Percentiles rank a stretch among this genome's conserved stretches.
Conservation (phyloP, 2,113 vertebrate genomes). For the Azemiops feae region DNA sequence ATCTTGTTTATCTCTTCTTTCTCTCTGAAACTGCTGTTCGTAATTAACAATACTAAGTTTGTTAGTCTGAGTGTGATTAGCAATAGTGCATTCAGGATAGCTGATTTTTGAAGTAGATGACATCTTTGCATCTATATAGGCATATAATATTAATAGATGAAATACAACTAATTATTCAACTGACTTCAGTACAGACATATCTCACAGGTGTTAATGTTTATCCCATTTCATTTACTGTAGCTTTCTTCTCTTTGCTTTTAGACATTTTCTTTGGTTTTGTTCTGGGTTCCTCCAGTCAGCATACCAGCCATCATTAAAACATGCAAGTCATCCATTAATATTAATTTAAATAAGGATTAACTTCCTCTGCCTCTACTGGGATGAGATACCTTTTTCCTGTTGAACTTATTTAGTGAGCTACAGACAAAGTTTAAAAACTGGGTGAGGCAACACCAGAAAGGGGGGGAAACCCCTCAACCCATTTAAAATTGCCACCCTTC, state of each 20-base stretch:
- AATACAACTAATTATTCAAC: not conserved
- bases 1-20: slow-evolving; percentile 47
- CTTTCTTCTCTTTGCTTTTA: not conserved
- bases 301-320: not conserved
- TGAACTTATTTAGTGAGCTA: not conserved
- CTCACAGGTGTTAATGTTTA: not conserved
- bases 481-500: not conserved
- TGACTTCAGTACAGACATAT: not conserved
- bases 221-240: not conserved
- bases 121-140: not conserved
- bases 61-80: slow-evolving; percentile 21
- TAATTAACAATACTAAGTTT: slow-evolving; percentile 43
- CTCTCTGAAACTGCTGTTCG: slow-evolving; percentile 22
- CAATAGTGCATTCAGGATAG: not conserved
- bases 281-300: not conserved
- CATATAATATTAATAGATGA: not conserved
- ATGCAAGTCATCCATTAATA: not conserved
- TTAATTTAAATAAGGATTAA: not conserved
- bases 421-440: not conserved
- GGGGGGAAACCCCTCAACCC: not conserved
- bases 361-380: not conserved
- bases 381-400: not conserved
- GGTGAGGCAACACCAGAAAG: not conserved
- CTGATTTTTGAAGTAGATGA: slow-evolving; percentile 36
- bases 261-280: not conserved